These are phyloP conservation scores for Tamandua tetradactyla DNA, from an alignment of 2,797 vertebrate species.

Conservation along the genomic window DNA sequence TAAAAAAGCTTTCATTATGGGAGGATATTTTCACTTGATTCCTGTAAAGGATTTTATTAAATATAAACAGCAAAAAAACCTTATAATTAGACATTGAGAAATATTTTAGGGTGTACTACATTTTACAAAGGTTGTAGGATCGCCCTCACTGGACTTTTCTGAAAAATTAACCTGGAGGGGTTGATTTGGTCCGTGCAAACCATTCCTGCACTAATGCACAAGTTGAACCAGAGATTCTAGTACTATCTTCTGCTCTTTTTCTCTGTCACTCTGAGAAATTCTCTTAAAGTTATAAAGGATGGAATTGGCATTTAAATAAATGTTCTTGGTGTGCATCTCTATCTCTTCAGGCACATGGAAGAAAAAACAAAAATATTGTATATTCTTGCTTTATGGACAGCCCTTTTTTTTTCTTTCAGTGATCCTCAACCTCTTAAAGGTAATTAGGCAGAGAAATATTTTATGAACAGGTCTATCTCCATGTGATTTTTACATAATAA, in stretches of 20 bases:
- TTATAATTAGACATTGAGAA: slow-evolving; percentile 7
- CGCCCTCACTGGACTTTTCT: background rate
- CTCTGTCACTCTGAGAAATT: background rate
- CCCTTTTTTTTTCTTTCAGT: background rate
- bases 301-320: background rate
- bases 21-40: slow-evolving; percentile 39
- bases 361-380: background rate
- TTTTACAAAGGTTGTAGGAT: background rate
- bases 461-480: background rate
- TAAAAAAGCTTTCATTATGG: background rate
- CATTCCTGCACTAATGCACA: background rate
- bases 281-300: slow-evolving; percentile 21
- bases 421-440: background rate
- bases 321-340: background rate
- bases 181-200: background rate
- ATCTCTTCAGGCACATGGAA: background rate
- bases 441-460: slow-evolving; percentile 15
- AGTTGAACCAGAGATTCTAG: background rate
- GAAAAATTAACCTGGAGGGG: background rate
- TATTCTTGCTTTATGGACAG: background rate
- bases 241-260: background rate
- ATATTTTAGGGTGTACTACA: slow-evolving; percentile 3
- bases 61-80: background rate
- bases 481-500: background rate
- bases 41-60: background rate